phyloP scores from a whole-genome alignment of 2,888 invertebrate genomes.

The Conomelus anceps region DNA sequence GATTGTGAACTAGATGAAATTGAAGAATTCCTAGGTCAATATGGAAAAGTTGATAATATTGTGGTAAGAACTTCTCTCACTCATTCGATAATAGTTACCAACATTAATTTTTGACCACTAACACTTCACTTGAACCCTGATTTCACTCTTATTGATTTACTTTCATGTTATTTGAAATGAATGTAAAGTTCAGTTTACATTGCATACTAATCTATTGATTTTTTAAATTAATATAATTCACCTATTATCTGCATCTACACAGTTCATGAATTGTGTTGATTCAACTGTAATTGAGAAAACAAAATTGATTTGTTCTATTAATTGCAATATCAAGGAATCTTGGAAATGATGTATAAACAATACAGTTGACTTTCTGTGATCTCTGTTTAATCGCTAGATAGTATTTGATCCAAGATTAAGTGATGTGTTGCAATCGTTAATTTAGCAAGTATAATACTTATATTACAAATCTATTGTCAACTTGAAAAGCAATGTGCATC shows the following conservation, averaged over 20 bases:
- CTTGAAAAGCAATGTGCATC: no score
- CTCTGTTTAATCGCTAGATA: neutral
- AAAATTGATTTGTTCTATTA: neutral
- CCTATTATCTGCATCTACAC: neutral
- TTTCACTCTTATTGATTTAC: no score
- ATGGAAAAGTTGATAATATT: slow-evolving; percentile 48
- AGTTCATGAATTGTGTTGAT: no score
- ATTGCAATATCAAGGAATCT: neutral
- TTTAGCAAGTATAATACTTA: neutral
- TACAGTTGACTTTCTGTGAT: neutral
- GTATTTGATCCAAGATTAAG: neutral
- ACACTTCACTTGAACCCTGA: no score
- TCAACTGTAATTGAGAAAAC: no score
- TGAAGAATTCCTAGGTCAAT: slow-evolving; percentile 62
- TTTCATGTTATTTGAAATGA: no score
- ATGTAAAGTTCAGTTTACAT: no score
- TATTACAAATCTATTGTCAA: no score
- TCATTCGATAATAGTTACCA: no score
- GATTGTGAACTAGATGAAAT: slow-evolving; percentile 61
- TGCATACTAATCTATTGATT: neutral
- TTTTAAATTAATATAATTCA: neutral
- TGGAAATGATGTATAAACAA: neutral
- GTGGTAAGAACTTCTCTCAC: slow-evolving; percentile 40
- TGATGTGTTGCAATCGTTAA: no score
- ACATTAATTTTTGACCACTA: no score